These are phyloP conservation scores for Apomyelois bistriatella DNA, from an alignment of 2,888 invertebrate species.

Conservation along the genomic window DNA sequence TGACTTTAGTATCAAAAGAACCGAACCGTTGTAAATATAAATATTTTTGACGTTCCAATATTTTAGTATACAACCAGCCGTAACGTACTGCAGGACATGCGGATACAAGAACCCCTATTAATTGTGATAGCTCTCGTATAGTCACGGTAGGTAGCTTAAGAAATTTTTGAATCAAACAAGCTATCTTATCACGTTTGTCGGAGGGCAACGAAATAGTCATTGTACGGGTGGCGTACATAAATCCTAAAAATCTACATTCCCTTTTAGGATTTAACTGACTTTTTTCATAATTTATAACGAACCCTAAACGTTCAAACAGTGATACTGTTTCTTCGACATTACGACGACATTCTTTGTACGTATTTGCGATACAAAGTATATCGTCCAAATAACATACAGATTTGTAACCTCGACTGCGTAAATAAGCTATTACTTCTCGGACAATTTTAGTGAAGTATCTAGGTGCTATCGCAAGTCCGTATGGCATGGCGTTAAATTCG, in stretches of 20 bases:
- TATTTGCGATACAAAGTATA: constrained; percentile 14
- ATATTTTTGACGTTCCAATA: background rate
- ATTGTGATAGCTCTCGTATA: background rate
- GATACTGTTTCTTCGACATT: constrained; percentile 1
- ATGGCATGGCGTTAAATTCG: constrained; percentile 19
- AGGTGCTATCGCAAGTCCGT: constrained; percentile 18
- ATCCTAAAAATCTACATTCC: background rate
- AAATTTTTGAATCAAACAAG: background rate
- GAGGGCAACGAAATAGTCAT: background rate
- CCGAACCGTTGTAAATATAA: background rate
- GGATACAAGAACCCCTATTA: background rate
- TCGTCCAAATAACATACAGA: constrained; percentile 21
- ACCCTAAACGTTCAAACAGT: background rate
- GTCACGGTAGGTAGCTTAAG: background rate
- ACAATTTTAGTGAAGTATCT: constrained; percentile 20
- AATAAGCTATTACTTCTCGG: constrained; percentile 13
- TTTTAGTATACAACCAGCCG: background rate
- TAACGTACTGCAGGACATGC: constrained; percentile 1
- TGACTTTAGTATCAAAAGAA: background rate
- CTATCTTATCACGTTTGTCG: background rate
- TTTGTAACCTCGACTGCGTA: constrained; percentile 10
- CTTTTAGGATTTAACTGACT: background rate
- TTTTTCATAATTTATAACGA: background rate
- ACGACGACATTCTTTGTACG: background rate
- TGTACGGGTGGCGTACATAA: background rate